A percentile compares a stretch with the other conserved stretches of the same genome.
phyloP scores from a whole-genome alignment of 2,888 invertebrate genomes.

The Nephrotoma guestfalica region DNA sequence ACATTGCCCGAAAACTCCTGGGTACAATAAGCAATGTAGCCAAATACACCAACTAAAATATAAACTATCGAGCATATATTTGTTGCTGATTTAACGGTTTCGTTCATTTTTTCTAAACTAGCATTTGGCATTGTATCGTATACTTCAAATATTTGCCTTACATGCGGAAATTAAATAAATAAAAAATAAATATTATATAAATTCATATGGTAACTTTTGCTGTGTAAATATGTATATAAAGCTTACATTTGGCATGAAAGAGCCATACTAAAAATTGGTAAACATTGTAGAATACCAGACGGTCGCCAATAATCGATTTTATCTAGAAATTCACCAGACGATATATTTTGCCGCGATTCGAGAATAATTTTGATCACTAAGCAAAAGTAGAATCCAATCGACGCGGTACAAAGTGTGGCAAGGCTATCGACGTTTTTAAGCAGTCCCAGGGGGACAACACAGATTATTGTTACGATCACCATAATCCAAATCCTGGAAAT shows the following conservation, averaged over 20 bases:
- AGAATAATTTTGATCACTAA: conserved; percentile 72
- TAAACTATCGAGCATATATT: conserved; percentile 85
- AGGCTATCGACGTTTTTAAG: conserved; percentile 81
- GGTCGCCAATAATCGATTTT: conserved; percentile 69
- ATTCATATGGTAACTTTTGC: background rate
- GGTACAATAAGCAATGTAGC: conserved; percentile 72
- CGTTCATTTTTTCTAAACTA: conserved; percentile 76
- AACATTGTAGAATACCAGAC: conserved; percentile 72
- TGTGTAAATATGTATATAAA: background rate
- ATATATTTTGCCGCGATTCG: conserved; percentile 62
- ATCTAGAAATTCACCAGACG: conserved; percentile 56
- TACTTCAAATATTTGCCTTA: conserved; percentile 78
- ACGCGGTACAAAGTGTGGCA: conserved; percentile 72
- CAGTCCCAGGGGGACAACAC: conserved; percentile 80
- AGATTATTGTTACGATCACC: conserved; percentile 56
- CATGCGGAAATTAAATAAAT: background rate
- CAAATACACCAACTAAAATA: conserved; percentile 82
- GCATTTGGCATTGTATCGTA: conserved; percentile 81
- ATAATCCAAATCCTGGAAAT: conserved; percentile 48
- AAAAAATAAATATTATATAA: background rate
- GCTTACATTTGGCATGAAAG: conserved; percentile 90
- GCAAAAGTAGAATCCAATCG: conserved; percentile 82
- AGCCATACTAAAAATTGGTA: conserved; percentile 95
- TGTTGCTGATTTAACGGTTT: conserved; percentile 75
- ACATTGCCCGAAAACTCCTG: conserved; percentile 77